Base-by-base conservation (phyloP, 2,888 invertebrate genomes). In the Anagyrus pseudococci region DNA sequence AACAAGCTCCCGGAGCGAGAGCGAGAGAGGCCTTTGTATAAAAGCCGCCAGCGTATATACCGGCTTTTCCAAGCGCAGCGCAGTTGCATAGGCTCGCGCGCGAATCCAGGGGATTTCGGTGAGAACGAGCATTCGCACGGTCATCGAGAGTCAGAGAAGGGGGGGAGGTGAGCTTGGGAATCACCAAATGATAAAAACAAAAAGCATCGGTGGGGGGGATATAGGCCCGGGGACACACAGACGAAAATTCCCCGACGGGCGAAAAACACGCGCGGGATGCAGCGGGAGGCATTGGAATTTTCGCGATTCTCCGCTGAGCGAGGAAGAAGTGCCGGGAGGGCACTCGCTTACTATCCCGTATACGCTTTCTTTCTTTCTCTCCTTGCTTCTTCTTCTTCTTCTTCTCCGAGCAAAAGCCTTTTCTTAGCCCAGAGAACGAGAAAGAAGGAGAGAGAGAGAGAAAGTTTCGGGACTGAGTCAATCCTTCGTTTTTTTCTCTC, bases 51-150 rank as follows among this genome's bases (percentile, higher is more conserved):
- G 25, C 44, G 56, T 48, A 23, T 33, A 44, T 10, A 25, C 19
- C 29, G 37, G 22, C 13, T 49, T 58, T 62, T 43, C 62, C 53
- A 33, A 22, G 47, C 19, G 40, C 50, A 43, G 19, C 15, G 44
- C n/a, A 4, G 15, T 6, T 25, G 26, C 19, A 26, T 29, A 4
- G 41, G n/a, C 23, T 20, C 47, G 15, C 19, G 26, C 26, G 6
- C 1, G 6, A 4, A 33, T n/a, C 19, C 13, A 40, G 19, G 52
- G 40, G 41, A 62, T 55, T 58, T 58, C 58, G 55, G 54, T n/a
- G n/a, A n/a, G 33, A 52, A 48, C 47, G 33, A 56, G 47, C n/a
- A n/a, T 64, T 64, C 64, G 60, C 64, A 64, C 60, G 64, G n/a
- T 50, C 10, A 10, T 13, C 19, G 4, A 29, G 20, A 43, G 50